Evolutionary conservation across 2,797 vertebrate genomes (phyloP), one percentile per base, ranked within the genome.

Genomic region (Orientallactaga sibirica): DNA sequence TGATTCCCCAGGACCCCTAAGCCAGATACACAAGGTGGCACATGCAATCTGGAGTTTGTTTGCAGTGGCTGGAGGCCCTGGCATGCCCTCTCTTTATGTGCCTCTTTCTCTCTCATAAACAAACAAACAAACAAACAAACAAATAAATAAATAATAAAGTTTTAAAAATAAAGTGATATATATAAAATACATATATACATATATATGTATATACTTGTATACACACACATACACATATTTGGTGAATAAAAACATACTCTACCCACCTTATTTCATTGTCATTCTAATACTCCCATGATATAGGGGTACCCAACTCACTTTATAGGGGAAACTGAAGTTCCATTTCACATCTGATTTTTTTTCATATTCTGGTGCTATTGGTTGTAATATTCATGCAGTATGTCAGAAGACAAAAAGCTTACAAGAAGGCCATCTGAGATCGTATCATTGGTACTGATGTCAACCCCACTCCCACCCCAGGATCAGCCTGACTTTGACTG

Each of bases 401-500:
- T 22, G 61, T 78, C n/a, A 27, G 68, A 27, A 94, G 86, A 71
- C 20, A 82, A 43, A 7, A 27, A 79, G 68, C 22, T 93, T 74
- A 41, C 55, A 55, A 74, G 86, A 92, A 92, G 43, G 82, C 24
- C 73, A 76, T 61, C 0, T 5, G 75, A 79, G 76, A 67, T 48
- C 7, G 48, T 33, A 25, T 3, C 62, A 82, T 58, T 18, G 25
- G 29, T 10, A n/a, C 64, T 89, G 76, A 88, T 55, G 64, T 94
- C 62, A 48, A 48, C 48, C 43, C 48, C 48, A 48, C 48, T 10
- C 48, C 48, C 48, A 48, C 52, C 29, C 48, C 29, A 20, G 62
- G 55, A 71, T 27, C 66, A 15, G 61, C 61, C 48, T 64, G n/a
- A 37, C 79, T 92, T 66, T 86, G 75, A 79, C 86, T 92, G 88